Evolutionary conservation across 2,888 invertebrate genomes (phyloP).

Genomic region (Drosophila leonis): DNA sequence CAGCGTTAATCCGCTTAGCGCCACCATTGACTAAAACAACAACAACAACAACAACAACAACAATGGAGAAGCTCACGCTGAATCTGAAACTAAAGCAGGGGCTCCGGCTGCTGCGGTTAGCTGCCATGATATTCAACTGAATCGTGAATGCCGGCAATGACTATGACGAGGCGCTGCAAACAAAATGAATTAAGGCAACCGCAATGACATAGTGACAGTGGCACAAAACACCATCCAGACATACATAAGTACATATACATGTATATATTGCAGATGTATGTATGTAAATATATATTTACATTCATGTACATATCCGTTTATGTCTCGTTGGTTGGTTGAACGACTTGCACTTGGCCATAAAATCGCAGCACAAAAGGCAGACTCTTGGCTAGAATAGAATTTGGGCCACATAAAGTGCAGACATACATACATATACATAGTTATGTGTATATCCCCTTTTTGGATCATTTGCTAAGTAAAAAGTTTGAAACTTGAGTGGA

Average conservation of each 20-base stretch:
- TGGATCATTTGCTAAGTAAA: conserved; percentile 18
- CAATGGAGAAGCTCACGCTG: neutral
- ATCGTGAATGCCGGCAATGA: conserved; percentile 60
- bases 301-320: conserved; percentile 43
- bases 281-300: conserved; percentile 14
- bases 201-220: conserved; percentile 76
- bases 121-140: conserved; percentile 42
- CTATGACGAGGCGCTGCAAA: conserved; percentile 67
- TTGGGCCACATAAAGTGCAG: conserved; percentile 14
- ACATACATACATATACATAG: neutral
- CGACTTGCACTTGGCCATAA: conserved; percentile 49
- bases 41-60: conserved; percentile 54
- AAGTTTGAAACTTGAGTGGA: conserved; percentile 39
- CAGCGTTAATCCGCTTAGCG: conserved; percentile 81
- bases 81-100: neutral
- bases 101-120: conserved; percentile 53
- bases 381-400: conserved; percentile 27
- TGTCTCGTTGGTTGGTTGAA: conserved; percentile 36
- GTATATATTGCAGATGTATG: conserved; percentile 9
- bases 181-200: conserved; percentile 82
- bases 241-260: conserved; percentile 8
- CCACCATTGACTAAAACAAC: conserved; percentile 74
- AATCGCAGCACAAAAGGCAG: conserved; percentile 44
- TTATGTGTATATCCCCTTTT: neutral
- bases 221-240: conserved; percentile 40